These are phyloP conservation scores for Salmo trutta DNA, from an alignment of 2,797 vertebrate genomes.

Conservation along the genomic window DNA sequence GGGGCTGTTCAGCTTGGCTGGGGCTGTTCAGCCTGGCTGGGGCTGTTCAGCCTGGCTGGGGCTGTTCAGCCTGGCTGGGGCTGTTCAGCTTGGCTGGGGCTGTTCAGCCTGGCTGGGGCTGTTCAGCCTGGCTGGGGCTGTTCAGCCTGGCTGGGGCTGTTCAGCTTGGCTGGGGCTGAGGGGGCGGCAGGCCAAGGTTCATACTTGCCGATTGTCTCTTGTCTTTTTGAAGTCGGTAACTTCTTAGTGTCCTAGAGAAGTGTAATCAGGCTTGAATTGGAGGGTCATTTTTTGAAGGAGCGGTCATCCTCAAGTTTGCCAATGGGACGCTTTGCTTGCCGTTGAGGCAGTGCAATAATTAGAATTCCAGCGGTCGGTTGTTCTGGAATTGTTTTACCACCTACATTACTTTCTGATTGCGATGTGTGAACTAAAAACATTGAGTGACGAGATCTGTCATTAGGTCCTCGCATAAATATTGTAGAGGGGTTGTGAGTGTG, in stretches of 20 bases:
- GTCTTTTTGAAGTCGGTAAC: slow-evolving; percentile 76
- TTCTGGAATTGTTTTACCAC: slow-evolving; percentile 37
- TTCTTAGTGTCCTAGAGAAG: slow-evolving; percentile 84
- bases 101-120: too few species aligned
- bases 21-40: too few species aligned
- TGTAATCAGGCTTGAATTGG: slow-evolving; percentile 81
- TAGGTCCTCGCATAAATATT: slow-evolving; percentile 18
- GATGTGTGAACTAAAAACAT: slow-evolving; percentile 20
- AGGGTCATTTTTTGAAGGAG: slow-evolving; percentile 68
- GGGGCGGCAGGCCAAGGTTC: slow-evolving; percentile 59
- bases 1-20: slow-evolving; percentile 66
- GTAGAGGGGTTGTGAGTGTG: slow-evolving; percentile 26
- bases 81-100: slow-evolving; percentile 67
- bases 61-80: too few species aligned
- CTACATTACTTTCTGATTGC: slow-evolving; percentile 16
- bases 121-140: slow-evolving; percentile 67
- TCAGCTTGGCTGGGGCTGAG: slow-evolving; percentile 65
- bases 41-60: slow-evolving; percentile 67
- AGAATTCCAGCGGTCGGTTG: slow-evolving; percentile 7
- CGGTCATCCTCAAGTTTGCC: slow-evolving; percentile 61
- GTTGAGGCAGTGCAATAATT: slow-evolving; percentile 37
- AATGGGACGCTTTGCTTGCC: slow-evolving; percentile 21
- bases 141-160: slow-evolving; percentile 59
- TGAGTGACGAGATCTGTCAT: slow-evolving; percentile 23
- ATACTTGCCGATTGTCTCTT: slow-evolving; percentile 72